Percentiles rank a stretch among this genome's conserved stretches.
These are phyloP conservation scores for Bombus superbus DNA, from an alignment of 1,140 invertebrate species.

Conservation along the genomic window DNA sequence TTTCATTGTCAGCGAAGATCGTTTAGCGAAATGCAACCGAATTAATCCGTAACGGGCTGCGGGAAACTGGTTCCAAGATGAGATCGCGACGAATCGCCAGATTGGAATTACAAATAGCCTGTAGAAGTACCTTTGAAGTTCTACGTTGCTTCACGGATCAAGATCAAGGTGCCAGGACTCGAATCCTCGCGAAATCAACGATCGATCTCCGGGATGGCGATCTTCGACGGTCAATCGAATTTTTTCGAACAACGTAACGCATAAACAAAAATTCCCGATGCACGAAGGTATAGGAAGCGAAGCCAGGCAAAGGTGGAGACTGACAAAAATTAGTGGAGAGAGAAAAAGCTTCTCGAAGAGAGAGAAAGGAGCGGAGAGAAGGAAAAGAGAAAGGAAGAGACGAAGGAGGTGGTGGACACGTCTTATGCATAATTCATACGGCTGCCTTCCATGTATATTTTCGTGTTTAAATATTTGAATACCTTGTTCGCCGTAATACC, in stretches of 20 bases:
- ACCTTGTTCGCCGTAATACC: slow-evolving; percentile 74
- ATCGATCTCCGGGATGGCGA: background rate
- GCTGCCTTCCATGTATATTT: slow-evolving; percentile 79
- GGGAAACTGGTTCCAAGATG: slow-evolving; percentile 44
- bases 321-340: slow-evolving; percentile 54
- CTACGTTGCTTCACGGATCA: slow-evolving; percentile 30
- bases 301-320: background rate
- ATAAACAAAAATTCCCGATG: slow-evolving; percentile 9
- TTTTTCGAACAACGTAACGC: slow-evolving; percentile 8
- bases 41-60: slow-evolving; percentile 19
- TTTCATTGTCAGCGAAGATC: background rate
- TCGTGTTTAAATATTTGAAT: slow-evolving; percentile 82
- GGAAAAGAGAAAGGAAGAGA: slow-evolving; percentile 51
- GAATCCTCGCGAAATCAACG: background rate
- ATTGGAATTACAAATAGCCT: slow-evolving; percentile 36
- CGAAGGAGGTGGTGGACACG: slow-evolving; percentile 64
- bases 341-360: slow-evolving; percentile 24
- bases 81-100: slow-evolving; percentile 30
- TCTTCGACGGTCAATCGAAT: background rate
- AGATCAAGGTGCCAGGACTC: slow-evolving; percentile 37
- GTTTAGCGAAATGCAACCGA: too few species aligned
- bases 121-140: background rate
- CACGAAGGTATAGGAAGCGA: background rate
- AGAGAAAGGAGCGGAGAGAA: slow-evolving; percentile 40
- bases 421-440: slow-evolving; percentile 80